Conservation (phyloP, 1,140 invertebrate genomes). For the Hesperophylax magnus region DNA sequence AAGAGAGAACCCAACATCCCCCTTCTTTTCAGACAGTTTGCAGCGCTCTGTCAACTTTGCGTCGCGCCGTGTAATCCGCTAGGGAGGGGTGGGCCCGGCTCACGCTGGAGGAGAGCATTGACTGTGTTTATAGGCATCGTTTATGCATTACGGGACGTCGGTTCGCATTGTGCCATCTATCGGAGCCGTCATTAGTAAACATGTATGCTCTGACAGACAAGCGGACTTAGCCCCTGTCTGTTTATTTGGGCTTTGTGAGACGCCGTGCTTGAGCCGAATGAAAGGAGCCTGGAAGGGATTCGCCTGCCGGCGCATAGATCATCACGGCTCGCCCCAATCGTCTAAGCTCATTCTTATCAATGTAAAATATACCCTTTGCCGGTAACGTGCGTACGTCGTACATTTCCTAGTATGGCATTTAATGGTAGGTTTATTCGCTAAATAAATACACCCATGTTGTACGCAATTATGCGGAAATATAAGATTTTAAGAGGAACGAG, state of each 20-base stretch:
- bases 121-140: constrained; percentile 28
- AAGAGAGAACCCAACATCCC: background rate
- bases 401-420: no score
- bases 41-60: background rate
- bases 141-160: constrained; percentile 33
- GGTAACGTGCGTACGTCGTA: no score
- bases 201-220: constrained; percentile 26
- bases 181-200: constrained; percentile 33
- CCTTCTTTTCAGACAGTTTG: no score
- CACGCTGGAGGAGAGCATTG: background rate
- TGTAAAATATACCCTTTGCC: no score
- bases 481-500: no score
- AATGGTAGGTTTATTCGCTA: no score
- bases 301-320: background rate
- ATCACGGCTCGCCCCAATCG: no score
- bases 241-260: constrained; percentile 18
- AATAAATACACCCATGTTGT: no score
- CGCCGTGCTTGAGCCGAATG: background rate
- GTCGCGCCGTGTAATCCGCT: background rate
- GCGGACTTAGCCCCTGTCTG: constrained; percentile 27
- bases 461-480: no score
- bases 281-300: background rate
- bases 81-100: background rate
- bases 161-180: constrained; percentile 28
- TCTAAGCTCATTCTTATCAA: no score